Base-by-base conservation (phyloP, 2,113 vertebrate species). In the Vimba vimba region DNA sequence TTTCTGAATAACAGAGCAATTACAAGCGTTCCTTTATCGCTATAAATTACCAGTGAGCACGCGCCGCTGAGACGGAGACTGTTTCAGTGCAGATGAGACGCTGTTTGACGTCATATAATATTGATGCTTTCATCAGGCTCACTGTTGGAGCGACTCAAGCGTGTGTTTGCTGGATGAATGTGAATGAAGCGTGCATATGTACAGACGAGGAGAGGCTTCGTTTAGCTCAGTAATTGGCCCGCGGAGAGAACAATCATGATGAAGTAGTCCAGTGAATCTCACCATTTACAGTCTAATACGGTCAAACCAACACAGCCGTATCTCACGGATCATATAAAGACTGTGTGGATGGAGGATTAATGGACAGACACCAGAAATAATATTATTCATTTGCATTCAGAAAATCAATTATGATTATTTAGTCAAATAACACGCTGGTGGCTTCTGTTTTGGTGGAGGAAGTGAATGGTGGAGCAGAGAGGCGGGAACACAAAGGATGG, bases 401-500 rank as follows among this genome's bases (percentile, higher is more conserved):
- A 19, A 21, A 57, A 57, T 21, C 21, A 43, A 21, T 57, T 2
- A 57, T 21, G 52, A 8, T 57, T 57, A 57, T 21, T 57, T 57
- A 57, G 55, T 57, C 19, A 9, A 23, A 57, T 21, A 21, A 57
- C 55, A 57, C 6, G 11, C 74, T 36, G 47, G 6, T 21, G 57
- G 89, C 6, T 47, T 85, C 83, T 86, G 84, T 90, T 89, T 87
- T 88, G 27, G 13, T 7, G 13, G 64, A 7, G 27, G 27, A 19
- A 33, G 2, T 19, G 64, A 64, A 6, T 15, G 2, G 4, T 89
- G 79, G 78, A 91, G 88, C 82, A 66, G 45, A 64, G 86, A 69
- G 86, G 89, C 89, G 69, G 89, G 90, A 88, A 93, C 91, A 94
- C 93, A 93, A 94, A 94, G 92, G 93, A 92, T 86, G 55, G 43